These are phyloP conservation scores for Tychaedon coryphoeus DNA, from an alignment of 2,113 vertebrate genomes.

Conservation along the genomic window DNA sequence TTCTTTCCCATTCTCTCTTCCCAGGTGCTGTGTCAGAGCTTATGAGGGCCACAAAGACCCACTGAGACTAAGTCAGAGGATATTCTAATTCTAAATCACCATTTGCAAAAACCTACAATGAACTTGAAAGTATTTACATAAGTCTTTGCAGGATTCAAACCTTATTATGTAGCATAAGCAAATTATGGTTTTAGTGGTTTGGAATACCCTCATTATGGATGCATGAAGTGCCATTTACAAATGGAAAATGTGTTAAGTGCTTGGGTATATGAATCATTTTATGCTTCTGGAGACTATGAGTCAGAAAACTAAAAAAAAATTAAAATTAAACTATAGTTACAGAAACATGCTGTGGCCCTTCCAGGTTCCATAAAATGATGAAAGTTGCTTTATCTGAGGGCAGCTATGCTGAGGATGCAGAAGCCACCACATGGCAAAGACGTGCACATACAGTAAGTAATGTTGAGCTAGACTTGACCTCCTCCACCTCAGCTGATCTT, in stretches of 20 bases:
- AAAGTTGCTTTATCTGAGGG: neutral
- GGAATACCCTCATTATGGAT: conserved; percentile 4
- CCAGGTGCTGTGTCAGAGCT: neutral
- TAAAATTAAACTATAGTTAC: neutral
- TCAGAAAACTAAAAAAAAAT: conserved; percentile 23
- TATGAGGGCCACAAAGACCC: neutral
- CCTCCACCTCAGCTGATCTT: neutral
- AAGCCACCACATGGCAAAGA: neutral
- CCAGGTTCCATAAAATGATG: neutral
- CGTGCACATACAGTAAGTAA: neutral
- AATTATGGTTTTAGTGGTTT: conserved; percentile 20
- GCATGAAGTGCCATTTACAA: conserved; percentile 33
- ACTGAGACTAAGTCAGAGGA: neutral
- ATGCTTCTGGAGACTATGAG: conserved; percentile 16
- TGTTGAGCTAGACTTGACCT: neutral
- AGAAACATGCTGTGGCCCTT: neutral
- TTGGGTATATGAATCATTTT: conserved; percentile 41
- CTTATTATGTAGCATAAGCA: neutral
- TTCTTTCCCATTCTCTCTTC: neutral
- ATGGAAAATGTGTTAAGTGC: conserved; percentile 21
- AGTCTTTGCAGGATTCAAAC: neutral
- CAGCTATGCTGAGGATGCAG: neutral
- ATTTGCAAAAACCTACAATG: neutral
- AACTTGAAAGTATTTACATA: neutral
- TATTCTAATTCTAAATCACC: neutral